Evolutionary conservation across 2,888 invertebrate species (phyloP), one percentile per base, ranked within the genome.

Genomic region (Mycogona germanica): DNA sequence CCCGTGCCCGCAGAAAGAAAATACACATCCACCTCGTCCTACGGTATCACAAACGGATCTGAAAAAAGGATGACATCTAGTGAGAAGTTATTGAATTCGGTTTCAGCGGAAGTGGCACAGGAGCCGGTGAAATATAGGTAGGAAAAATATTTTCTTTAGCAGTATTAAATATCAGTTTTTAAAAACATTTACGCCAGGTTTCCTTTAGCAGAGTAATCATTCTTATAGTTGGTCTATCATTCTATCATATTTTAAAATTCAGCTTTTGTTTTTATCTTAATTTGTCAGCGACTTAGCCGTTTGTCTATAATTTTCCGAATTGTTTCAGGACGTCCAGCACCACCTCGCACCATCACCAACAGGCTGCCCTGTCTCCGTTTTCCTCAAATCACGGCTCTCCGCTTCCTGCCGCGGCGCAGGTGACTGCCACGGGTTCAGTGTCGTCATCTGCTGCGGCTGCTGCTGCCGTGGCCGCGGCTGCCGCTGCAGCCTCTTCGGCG

Each of bases 341-440:
- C 14, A 40, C 41, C 17, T 37, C 47, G 12, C 25, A 23, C 19
- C 29, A 35, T 57, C 12, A 26, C 51, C 46, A n/a, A n/a, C n/a
- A 56, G 1, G 25, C 44, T 42, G 19, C 55, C 52, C 25, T 52
- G 51, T 58, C 59, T 17, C 52, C 60, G 3, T 53, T 58, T 42
- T 30, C 56, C 41, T 25, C 48, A 51, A 29, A 50, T 37, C 48
- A 48, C 29, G 50, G 49, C 19, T 56, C 56, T 26, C 44, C 42
- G 29, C 40, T 58, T 19, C 46, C 53, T n/a, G 28, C 29, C 32
- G n/a, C n/a, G n/a, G n/a, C n/a, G n/a, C n/a, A n/a, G n/a, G n/a
- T n/a, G n/a, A 47, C 14, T 21, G n/a, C n/a, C 5, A n/a, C n/a
- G n/a, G n/a, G n/a, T n/a, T n/a, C n/a, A n/a, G n/a, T n/a, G n/a